Evolutionary conservation across 2,888 invertebrate species (phyloP).

Genomic region (Dichetophora obliterata): DNA sequence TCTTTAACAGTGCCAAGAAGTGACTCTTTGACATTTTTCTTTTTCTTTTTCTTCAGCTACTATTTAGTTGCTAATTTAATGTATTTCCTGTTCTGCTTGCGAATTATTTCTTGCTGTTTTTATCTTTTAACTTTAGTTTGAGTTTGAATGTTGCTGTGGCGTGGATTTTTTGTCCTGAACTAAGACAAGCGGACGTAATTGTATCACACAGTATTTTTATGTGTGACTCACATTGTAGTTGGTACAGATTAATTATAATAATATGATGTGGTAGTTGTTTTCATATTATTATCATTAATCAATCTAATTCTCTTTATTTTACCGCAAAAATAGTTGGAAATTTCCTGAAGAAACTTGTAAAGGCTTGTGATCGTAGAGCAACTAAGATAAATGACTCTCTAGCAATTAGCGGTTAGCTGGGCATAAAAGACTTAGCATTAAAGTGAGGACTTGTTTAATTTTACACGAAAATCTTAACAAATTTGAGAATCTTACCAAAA

Average conservation of each 20-base stretch:
- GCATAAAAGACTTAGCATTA: no score
- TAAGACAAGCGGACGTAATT: background rate
- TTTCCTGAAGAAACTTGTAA: constrained; percentile 11
- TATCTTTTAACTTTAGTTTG: background rate
- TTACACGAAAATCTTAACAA: no score
- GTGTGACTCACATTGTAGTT: background rate
- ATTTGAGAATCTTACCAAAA: no score
- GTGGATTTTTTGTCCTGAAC: background rate
- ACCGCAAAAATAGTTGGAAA: constrained; percentile 21
- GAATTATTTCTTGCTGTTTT: background rate
- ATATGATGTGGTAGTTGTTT: background rate
- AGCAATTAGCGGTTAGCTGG: no score
- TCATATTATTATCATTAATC: constrained; percentile 6
- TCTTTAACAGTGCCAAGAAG: background rate
- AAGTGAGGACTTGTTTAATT: no score
- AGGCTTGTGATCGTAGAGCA: background rate
- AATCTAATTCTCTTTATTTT: background rate
- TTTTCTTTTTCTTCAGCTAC: background rate
- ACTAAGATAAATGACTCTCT: no score
- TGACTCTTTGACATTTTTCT: background rate
- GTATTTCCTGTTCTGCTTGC: constrained; percentile 3
- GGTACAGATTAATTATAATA: background rate
- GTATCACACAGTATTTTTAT: background rate
- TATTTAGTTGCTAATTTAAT: background rate
- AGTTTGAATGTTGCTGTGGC: background rate